A percentile compares a stretch with the other conserved stretches of the same genome.
Conservation (phyloP, 64 coral and sea anemone genomes). For the Platygyra sinensis region DNA sequence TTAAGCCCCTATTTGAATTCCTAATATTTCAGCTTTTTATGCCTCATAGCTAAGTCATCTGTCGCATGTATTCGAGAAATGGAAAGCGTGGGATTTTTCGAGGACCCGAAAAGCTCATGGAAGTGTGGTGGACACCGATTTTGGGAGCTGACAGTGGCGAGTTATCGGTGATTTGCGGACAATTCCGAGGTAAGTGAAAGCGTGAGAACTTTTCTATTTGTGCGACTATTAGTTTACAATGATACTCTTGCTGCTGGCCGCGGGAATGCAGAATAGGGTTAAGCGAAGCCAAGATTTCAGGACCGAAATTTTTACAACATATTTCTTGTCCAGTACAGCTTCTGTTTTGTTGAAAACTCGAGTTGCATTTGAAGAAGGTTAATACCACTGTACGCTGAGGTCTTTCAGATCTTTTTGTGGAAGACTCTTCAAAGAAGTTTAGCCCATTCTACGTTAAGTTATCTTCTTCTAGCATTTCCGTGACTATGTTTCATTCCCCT, state of each 20-base stretch:
- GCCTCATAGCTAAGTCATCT: neutral
- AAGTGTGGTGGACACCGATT: conserved; percentile 90
- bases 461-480: no score
- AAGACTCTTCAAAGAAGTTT: no score
- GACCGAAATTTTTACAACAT: no score
- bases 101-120: conserved; percentile 97
- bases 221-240: neutral
- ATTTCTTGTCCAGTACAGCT: no score
- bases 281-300: neutral
- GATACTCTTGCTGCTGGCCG: no score
- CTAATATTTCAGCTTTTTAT: conserved; percentile 8
- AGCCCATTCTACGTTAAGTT: no score
- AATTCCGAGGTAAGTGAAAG: conserved; percentile 59
- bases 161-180: conserved; percentile 66
- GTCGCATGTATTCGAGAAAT: conserved; percentile 31
- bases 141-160: conserved; percentile 37
- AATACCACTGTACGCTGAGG: no score
- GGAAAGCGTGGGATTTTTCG: conserved; percentile 80
- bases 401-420: no score
- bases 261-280: neutral
- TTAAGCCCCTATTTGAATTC: neutral
- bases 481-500: no score
- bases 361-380: no score
- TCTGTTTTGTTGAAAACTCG: no score
- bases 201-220: neutral